Evolutionary conservation across 2,113 vertebrate genomes (phyloP), one percentile per base, ranked within the genome.

Genomic region (Larimichthys crocea): DNA sequence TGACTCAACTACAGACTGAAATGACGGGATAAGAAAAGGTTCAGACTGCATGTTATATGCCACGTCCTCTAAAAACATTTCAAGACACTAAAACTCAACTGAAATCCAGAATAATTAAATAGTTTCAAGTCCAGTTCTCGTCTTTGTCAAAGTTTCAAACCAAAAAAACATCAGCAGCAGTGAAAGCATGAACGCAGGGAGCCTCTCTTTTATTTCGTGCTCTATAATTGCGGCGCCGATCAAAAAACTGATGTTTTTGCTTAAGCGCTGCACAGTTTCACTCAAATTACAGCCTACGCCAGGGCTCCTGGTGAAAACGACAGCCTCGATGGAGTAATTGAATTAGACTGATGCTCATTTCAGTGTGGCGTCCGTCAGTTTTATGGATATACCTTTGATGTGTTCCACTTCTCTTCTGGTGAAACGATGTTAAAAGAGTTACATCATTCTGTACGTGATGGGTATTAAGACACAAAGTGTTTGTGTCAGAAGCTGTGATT

Each of bases 201-300:
- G 55, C 40, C 10, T 42, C 42, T 15, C 83, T 72, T 52, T 75
- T 75, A 65, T 65, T 55, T 29, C 50, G n/a, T 29, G n/a, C 17
- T 80, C 40, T 83, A 40, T 40, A 75, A 83, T 85, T 78, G 74
- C 62, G 24, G 65, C 5, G 0, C 73, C 52, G n/a, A 80, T 82
- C 49, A 69, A 81, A 69, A 69, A 74, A 50, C 44, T 62, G 10
- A 65, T 22, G 22, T 80, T 76, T 85, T 75, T 68, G 62, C 67
- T 48, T 10, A 49, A 76, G 63, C 22, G 2, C 40, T n/a, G 46
- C 59, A 48, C 44, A 56, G 62, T 59, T 63, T 71, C 68, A 84
- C 42, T 80, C 29, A 78, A 73, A 80, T 83, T 69, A 67, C 52
- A 74, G 66, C 69, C 67, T 12, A 10, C 22, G 19, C 61, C 55